Evolutionary conservation across 2,113 vertebrate genomes (phyloP).

Genomic region (Meles meles): DNA sequence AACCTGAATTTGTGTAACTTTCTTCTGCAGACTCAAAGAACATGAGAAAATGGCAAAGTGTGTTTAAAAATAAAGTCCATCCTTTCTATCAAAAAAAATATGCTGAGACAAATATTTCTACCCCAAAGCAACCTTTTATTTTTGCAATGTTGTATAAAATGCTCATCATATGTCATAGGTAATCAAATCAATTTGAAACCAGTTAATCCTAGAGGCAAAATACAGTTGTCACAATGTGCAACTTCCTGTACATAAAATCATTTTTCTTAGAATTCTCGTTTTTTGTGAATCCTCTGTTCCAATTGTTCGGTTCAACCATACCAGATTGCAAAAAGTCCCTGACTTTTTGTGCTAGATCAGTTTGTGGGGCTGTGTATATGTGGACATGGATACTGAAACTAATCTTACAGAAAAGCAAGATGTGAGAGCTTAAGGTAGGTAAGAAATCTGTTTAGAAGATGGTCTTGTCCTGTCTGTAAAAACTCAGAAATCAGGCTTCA

Average conservation of each 20-base stretch:
- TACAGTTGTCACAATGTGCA: background rate
- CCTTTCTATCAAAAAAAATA: background rate
- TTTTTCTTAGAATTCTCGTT: background rate
- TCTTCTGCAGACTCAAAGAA: background rate
- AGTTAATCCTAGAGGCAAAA: background rate
- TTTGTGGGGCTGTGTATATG: background rate
- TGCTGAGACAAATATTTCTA: background rate
- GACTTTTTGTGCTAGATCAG: background rate
- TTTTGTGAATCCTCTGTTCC: background rate
- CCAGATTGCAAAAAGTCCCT: background rate
- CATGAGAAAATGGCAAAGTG: background rate
- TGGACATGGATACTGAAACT: background rate
- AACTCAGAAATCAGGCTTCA: background rate
- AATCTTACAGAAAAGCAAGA: background rate
- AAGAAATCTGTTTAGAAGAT: background rate
- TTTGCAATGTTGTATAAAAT: background rate
- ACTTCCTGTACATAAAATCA: background rate
- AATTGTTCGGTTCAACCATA: background rate
- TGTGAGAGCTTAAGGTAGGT: background rate
- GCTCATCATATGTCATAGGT: background rate
- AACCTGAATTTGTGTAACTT: conserved; percentile 2
- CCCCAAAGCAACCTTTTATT: background rate
- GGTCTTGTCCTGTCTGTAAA: background rate
- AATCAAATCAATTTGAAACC: background rate
- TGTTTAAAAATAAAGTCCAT: background rate